Evolutionary conservation across 2,797 vertebrate species (phyloP).

Genomic region (Geotrypetes seraphini): DNA sequence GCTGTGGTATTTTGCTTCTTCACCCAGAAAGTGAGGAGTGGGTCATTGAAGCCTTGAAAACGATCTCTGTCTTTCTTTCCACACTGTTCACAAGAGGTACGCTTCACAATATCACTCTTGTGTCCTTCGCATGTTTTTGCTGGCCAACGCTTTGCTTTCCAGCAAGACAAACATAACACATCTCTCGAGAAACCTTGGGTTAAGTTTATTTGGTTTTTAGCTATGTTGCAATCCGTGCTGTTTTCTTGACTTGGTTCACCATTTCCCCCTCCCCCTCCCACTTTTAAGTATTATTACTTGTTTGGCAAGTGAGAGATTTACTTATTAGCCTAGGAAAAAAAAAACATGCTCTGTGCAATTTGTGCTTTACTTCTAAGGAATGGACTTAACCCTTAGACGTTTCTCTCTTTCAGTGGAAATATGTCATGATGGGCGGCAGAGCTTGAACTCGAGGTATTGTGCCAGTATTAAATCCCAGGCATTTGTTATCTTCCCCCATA

Average conservation of each 20-base stretch:
- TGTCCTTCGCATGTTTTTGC: constrained; percentile 32
- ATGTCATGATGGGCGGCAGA: too few species aligned
- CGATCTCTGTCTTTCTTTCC: constrained; percentile 15
- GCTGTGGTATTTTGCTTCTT: constrained; percentile 30
- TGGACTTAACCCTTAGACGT: too few species aligned
- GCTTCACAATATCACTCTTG: constrained; percentile 36
- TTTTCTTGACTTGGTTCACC: constrained; percentile 41
- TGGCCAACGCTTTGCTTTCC: constrained; percentile 28
- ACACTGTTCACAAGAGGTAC: constrained; percentile 36
- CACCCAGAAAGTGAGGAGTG: constrained; percentile 18
- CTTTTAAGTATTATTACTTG: too few species aligned
- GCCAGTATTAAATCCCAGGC: too few species aligned
- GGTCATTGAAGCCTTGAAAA: constrained; percentile 20
- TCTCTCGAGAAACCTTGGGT: constrained; percentile 37
- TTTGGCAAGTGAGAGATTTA: constrained; percentile 34
- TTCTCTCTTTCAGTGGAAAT: too few species aligned
- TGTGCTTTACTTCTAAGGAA: too few species aligned
- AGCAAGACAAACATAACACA: constrained; percentile 42
- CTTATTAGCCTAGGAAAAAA: too few species aligned
- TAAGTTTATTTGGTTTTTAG: constrained; percentile 45
- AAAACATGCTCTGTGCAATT: too few species aligned
- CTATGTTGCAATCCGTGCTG: constrained; percentile 32
- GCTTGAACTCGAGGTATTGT: too few species aligned
- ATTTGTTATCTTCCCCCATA: too few species aligned
- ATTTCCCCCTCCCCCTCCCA: too few species aligned